phyloP scores from a whole-genome alignment of 2,113 vertebrate genomes.

The Seriola aureovittata region DNA sequence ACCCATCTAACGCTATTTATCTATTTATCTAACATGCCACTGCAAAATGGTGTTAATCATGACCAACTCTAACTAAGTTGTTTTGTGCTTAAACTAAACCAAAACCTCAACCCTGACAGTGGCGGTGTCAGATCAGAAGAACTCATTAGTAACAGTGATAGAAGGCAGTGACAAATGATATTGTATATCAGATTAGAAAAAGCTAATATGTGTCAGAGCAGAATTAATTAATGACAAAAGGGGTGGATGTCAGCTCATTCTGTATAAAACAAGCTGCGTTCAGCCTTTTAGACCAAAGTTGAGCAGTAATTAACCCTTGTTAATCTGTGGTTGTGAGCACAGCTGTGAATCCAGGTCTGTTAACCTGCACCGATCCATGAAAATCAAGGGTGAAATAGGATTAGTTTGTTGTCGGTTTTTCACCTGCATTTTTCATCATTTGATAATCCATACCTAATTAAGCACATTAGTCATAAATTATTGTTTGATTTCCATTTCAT shows the following conservation, averaged over 20 bases:
- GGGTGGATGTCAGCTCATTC: background rate
- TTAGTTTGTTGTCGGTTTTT: background rate
- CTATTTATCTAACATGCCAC: background rate
- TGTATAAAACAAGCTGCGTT: background rate
- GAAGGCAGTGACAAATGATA: background rate
- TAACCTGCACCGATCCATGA: conserved; percentile 1
- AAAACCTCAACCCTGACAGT: too few species aligned
- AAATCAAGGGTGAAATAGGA: conserved; percentile 3
- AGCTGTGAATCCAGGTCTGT: conserved; percentile 4
- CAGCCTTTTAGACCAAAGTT: background rate
- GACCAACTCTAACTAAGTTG: background rate
- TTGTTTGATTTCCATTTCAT: background rate
- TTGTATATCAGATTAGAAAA: conserved; percentile 1
- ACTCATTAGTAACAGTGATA: too few species aligned
- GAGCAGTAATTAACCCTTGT: background rate
- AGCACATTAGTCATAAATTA: background rate
- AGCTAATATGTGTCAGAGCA: background rate
- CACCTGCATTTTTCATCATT: background rate
- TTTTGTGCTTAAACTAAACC: background rate
- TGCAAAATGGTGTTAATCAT: background rate
- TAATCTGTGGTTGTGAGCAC: background rate
- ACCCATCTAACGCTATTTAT: background rate
- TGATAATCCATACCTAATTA: background rate
- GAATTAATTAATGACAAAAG: conserved; percentile 3
- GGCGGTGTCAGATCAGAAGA: too few species aligned